Conservation (phyloP, 2,888 invertebrate genomes). For the Hydriomena furcata region DNA sequence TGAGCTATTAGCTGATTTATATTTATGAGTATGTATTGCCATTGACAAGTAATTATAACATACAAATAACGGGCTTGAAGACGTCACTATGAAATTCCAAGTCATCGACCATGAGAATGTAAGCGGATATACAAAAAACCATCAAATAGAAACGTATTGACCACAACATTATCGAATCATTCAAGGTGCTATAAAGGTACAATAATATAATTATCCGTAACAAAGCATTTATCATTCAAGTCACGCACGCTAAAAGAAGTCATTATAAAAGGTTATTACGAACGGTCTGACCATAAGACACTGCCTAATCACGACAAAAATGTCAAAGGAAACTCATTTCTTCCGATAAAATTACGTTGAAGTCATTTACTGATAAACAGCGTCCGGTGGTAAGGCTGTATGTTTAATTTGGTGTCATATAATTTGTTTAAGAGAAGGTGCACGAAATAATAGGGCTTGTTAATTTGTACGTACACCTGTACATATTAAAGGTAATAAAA, state of each 20-base stretch:
- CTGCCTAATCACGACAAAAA: neutral
- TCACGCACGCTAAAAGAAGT: conserved; percentile 36
- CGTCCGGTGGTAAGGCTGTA: neutral
- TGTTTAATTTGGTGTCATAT: conserved; percentile 19
- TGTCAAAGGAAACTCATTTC: too few relatives aligned
- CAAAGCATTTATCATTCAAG: conserved; percentile 34
- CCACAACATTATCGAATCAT: conserved; percentile 27
- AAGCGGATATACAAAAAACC: conserved; percentile 16
- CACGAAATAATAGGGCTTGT: conserved; percentile 45
- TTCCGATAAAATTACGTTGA: too few relatives aligned
- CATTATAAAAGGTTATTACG: conserved; percentile 31
- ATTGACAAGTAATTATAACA: conserved; percentile 25
- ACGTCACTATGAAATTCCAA: conserved; percentile 27
- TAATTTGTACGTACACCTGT: conserved; percentile 37
- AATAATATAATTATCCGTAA: conserved; percentile 46
- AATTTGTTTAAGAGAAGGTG: conserved; percentile 46
- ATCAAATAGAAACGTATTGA: conserved; percentile 13
- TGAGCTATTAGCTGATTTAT: too few relatives aligned
- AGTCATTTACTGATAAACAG: neutral
- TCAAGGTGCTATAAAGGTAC: conserved; percentile 41
- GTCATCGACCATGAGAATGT: conserved; percentile 20
- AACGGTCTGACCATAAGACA: conserved; percentile 30
- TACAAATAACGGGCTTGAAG: conserved; percentile 24
- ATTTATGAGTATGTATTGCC: neutral
- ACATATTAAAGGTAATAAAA: conserved; percentile 7